phyloP scores from a whole-genome alignment of 64 coral and sea anemone genomes.

The Actinia equina region DNA sequence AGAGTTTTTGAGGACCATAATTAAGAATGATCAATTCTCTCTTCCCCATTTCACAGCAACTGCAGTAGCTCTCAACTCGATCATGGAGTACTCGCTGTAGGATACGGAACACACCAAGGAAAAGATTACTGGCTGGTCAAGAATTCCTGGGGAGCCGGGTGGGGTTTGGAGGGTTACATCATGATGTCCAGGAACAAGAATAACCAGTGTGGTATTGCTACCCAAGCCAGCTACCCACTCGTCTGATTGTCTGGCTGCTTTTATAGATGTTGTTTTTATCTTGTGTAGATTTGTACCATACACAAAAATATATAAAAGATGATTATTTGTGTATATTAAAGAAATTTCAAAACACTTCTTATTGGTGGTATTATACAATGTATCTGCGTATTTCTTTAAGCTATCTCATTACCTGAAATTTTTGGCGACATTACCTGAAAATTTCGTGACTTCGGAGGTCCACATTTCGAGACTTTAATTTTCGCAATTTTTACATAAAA shows the following conservation, averaged over 20 bases:
- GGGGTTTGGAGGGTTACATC: conserved; percentile 74
- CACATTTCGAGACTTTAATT: too few relatives aligned
- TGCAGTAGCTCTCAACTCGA: conserved; percentile 45
- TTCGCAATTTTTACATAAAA: too few relatives aligned
- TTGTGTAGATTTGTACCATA: neutral
- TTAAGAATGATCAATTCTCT: neutral
- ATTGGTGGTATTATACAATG: too few relatives aligned
- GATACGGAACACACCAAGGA: conserved; percentile 58
- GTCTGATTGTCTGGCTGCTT: conserved; percentile 31
- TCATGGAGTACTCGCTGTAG: conserved; percentile 65
- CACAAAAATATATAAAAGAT: neutral
- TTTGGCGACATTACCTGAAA: too few relatives aligned
- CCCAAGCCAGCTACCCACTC: conserved; percentile 59
- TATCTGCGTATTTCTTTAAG: too few relatives aligned
- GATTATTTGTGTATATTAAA: neutral
- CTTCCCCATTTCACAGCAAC: neutral
- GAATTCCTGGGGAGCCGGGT: conserved; percentile 65
- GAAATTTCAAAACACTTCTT: neutral
- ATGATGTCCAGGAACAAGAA: conserved; percentile 77
- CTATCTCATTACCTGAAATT: too few relatives aligned
- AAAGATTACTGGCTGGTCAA: conserved; percentile 80
- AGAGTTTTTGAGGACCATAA: too few relatives aligned
- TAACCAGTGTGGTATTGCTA: conserved; percentile 81
- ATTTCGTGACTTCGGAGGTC: too few relatives aligned
- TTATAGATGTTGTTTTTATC: neutral